These are phyloP conservation scores for Macrosoma leucophasiata DNA, from an alignment of 2,888 invertebrate genomes.

Conservation along the genomic window DNA sequence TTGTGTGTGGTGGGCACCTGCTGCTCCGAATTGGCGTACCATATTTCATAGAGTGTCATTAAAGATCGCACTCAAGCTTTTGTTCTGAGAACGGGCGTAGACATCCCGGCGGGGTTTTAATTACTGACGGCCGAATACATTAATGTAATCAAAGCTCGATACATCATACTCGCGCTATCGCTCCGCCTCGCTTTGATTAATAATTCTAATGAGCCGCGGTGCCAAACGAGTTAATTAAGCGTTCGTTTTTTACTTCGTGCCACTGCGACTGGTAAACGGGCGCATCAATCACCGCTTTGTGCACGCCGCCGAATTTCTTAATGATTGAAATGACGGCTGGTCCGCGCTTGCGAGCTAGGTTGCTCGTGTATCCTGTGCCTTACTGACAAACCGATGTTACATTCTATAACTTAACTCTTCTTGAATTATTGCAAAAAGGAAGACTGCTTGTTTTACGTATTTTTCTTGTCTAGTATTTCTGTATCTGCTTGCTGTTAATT, in stretches of 20 bases:
- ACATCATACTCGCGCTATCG: slow-evolving; percentile 71
- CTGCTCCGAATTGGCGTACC: slow-evolving; percentile 32
- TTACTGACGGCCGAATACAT: slow-evolving; percentile 60
- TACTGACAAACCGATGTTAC: background rate
- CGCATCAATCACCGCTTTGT: slow-evolving; percentile 73
- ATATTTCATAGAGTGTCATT: slow-evolving; percentile 47
- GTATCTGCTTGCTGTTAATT: no score
- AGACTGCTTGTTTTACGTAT: no score
- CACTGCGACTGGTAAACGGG: slow-evolving; percentile 70
- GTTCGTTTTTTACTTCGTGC: slow-evolving; percentile 66
- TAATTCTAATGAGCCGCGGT: slow-evolving; percentile 74
- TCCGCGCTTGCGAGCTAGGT: slow-evolving; percentile 3
- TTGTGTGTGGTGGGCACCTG: slow-evolving; percentile 30
- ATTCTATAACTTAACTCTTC: no score
- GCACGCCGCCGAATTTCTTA: slow-evolving; percentile 64
- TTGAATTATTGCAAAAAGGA: no score
- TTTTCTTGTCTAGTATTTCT: no score
- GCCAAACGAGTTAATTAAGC: slow-evolving; percentile 76
- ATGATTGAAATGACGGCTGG: slow-evolving; percentile 65
- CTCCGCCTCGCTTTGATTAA: slow-evolving; percentile 72
- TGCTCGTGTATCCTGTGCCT: background rate
- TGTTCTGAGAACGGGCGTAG: slow-evolving; percentile 37
- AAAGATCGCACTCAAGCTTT: slow-evolving; percentile 38
- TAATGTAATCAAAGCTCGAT: slow-evolving; percentile 75
- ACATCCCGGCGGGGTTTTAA: slow-evolving; percentile 67